Percentiles rank a stretch among this genome's conserved stretches.
Conservation (phyloP, 2,113 vertebrate species). For the Microtus ochrogaster region DNA sequence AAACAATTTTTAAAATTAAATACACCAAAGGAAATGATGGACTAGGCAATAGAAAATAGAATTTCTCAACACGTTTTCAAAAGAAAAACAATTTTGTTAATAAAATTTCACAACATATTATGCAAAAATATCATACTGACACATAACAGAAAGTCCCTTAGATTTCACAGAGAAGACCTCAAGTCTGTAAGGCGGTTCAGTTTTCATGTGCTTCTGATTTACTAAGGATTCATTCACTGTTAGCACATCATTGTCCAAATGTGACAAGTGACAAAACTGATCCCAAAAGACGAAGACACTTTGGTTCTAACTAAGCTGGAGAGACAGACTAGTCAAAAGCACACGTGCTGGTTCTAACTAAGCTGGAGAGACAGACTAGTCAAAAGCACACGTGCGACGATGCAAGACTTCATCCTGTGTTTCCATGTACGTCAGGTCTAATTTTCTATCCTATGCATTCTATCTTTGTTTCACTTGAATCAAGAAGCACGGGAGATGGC, state of each 20-base stretch:
- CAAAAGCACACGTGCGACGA: background rate
- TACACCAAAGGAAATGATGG: slow-evolving; percentile 45
- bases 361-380: background rate
- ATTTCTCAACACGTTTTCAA: slow-evolving; percentile 55
- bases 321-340: background rate
- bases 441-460: slow-evolving; percentile 6
- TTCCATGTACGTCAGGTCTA: background rate
- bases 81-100: slow-evolving; percentile 67
- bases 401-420: background rate
- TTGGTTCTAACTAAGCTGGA: background rate
- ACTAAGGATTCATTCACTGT: slow-evolving; percentile 20
- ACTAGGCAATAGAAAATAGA: slow-evolving; percentile 60
- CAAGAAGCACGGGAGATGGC: background rate
- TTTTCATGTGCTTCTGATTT: slow-evolving; percentile 25
- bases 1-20: slow-evolving; percentile 66
- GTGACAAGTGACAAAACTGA: slow-evolving; percentile 21
- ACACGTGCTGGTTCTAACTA: background rate
- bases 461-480: slow-evolving; percentile 27
- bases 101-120: slow-evolving; percentile 60
- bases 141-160: slow-evolving; percentile 2
- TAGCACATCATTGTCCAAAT: background rate
- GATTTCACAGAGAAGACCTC: slow-evolving; percentile 11
- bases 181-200: background rate
- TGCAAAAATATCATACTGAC: slow-evolving; percentile 13
- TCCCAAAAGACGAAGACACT: background rate